phyloP scores from a whole-genome alignment of 2,888 invertebrate genomes.

The Sphaerophoria rueppellii region DNA sequence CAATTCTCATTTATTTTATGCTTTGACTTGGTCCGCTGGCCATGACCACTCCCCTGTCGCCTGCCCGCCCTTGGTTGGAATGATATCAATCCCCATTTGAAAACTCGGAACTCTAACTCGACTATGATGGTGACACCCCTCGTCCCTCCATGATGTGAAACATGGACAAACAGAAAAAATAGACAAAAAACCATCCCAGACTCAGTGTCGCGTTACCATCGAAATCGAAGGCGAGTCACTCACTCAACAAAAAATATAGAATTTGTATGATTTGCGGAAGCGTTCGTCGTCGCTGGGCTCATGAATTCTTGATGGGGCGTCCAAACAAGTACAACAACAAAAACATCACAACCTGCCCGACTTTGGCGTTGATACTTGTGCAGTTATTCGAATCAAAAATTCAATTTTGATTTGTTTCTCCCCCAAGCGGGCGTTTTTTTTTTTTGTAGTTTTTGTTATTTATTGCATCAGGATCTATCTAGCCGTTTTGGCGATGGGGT shows the following conservation, averaged over 20 bases:
- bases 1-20: conserved; percentile 72
- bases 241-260: not conserved
- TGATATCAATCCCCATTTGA: conserved; percentile 46
- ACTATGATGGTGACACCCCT: conserved; percentile 46
- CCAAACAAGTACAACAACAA: conserved; percentile 40
- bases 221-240: conserved; percentile 16
- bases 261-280: conserved; percentile 34
- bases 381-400: conserved; percentile 65
- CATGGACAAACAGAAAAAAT: conserved; percentile 47
- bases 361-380: conserved; percentile 44
- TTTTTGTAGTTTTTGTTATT: conserved; percentile 7
- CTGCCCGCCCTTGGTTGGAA: not conserved
- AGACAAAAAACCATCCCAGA: conserved; percentile 39
- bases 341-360: not conserved
- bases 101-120: conserved; percentile 44
- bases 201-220: conserved; percentile 15
- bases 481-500: not conserved
- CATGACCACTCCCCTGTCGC: not conserved
- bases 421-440: not conserved
- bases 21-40: conserved; percentile 1
- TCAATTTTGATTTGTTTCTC: conserved; percentile 68
- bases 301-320: conserved; percentile 65
- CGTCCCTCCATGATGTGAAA: conserved; percentile 35
- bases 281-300: conserved; percentile 50
- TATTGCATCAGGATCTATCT: conserved; percentile 13